Evolutionary conservation across 2,113 vertebrate species (phyloP), one percentile per base, ranked within the genome.

Genomic region (Podarcis raffonei): DNA sequence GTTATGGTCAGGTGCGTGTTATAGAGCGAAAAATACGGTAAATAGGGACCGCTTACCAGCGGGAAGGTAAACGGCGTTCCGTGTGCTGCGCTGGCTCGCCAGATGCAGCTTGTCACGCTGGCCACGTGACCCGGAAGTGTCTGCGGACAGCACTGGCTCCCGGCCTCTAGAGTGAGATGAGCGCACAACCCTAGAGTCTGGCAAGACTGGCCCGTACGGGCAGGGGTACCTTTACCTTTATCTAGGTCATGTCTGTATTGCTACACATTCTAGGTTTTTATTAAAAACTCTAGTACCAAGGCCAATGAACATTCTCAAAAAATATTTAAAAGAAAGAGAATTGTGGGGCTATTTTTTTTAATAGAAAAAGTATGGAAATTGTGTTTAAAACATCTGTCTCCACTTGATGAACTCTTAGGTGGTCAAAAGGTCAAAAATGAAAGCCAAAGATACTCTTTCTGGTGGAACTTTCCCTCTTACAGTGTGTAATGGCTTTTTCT

Each of bases 401-500:
- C 32, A 48, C 27, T 1, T 88, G 59, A 65, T 84, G 71, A 91
- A 85, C 76, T 89, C 81, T 23, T n/a, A 35, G 59, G 79, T 89
- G 53, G 20, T 75, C 77, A 84, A 65, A 94, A 62, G 69, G 74
- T 85, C 90, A 93, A 77, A 65, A 89, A 42, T 82, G 5, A 83
- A 90, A n/a, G 20, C 87, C 83, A 87, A 59, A 2, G 77, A 48
- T 71, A 62, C 20, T 8, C 37, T 91, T 89, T 42, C 79, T 2
- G 1, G 39, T 81, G n/a, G 23, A 79, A 30, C 84, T 32, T 23
- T 30, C 4, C 30, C 59, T 27, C 72, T 53, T 22, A 22, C 30
- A n/a, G n/a, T 85, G 27, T 88, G 62, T 83, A 93, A 82, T 89
- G 77, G 79, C 68, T 87, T 93, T 86, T 59, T 37, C 18, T 89